A percentile compares a stretch with the other conserved stretches of the same genome.
Evolutionary conservation across 2,797 vertebrate genomes (phyloP).

Genomic region (Ceryle rudis): DNA sequence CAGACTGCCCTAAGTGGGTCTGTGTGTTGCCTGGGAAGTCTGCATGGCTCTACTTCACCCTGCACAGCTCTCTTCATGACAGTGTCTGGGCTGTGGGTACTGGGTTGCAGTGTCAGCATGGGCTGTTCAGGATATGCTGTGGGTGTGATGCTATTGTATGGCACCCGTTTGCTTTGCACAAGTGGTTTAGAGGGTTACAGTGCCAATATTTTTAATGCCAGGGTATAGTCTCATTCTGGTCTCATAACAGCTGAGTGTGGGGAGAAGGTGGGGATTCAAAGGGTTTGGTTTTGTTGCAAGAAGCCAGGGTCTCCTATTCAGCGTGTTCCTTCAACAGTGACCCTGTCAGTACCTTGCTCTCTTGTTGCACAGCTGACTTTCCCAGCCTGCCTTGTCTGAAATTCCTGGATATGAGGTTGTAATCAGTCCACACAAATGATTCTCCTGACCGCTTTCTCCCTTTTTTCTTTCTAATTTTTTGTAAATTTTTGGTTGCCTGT

Average conservation of each 20-base stretch:
- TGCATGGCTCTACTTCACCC: rapidly evolving
- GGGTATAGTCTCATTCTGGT: background rate
- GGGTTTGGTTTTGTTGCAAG: background rate
- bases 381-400: background rate
- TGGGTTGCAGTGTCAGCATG: background rate
- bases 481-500: background rate
- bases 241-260: rapidly evolving
- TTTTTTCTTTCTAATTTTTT: background rate
- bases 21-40: background rate
- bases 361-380: background rate
- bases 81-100: rapidly evolving
- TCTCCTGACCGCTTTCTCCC: rapidly evolving
- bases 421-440: rapidly evolving
- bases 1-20: too few species aligned
- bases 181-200: background rate
- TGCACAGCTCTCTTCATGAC: rapidly evolving
- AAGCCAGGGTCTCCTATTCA: background rate
- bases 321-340: background rate
- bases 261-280: background rate
- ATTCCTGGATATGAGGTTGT: background rate
- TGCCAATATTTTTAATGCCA: background rate
- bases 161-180: background rate
- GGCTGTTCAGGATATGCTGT: background rate
- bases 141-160: background rate
- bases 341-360: background rate